A percentile compares a stretch with the other conserved stretches of the same genome.
phyloP scores from a whole-genome alignment of 2,797 vertebrate species.

The Vireo griseus region DNA sequence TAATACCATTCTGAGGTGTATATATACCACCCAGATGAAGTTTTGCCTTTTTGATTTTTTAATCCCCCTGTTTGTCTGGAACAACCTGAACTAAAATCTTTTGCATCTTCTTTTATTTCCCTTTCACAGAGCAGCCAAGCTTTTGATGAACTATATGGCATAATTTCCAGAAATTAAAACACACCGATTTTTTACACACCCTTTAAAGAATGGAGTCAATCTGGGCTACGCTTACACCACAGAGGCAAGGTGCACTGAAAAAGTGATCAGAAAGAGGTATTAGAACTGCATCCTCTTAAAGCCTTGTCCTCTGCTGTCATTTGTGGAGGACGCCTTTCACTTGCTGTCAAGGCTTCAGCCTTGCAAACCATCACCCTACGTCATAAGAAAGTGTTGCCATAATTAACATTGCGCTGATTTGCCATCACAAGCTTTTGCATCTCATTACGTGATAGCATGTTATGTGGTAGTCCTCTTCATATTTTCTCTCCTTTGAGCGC shows the following conservation, averaged over 20 bases:
- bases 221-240: neutral
- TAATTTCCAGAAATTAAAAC: neutral
- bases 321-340: neutral
- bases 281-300: neutral
- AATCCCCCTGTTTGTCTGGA: fast-evolving
- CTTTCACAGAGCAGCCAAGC: neutral
- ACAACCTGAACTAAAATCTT: neutral
- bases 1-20: neutral
- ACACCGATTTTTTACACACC: neutral
- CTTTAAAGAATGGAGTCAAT: neutral
- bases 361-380: neutral
- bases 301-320: neutral
- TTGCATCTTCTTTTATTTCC: fast-evolving
- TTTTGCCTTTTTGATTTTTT: neutral
- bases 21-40: neutral
- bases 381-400: neutral
- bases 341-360: neutral
- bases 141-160: neutral
- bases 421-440: neutral
- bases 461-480: neutral
- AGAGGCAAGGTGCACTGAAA: neutral
- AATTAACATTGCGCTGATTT: neutral
- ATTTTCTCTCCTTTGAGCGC: neutral
- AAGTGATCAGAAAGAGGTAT: neutral
- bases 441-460: neutral